Evolutionary conservation across 2,113 vertebrate species (phyloP).

Genomic region (Cnemophilus loriae): DNA sequence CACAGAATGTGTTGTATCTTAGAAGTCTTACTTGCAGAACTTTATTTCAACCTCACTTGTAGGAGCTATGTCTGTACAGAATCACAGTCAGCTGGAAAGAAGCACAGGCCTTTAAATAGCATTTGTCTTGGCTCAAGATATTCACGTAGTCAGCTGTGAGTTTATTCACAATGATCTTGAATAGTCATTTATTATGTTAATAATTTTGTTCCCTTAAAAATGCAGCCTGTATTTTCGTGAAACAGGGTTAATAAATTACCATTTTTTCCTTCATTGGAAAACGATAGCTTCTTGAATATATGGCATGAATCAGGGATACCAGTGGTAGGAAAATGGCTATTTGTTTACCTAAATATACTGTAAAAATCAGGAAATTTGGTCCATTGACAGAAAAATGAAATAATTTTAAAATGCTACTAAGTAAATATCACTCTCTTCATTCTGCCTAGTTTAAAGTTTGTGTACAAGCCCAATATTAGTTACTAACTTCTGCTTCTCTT

Average conservation of each 20-base stretch:
- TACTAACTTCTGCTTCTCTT: neutral
- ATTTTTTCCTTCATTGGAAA: neutral
- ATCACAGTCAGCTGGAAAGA: neutral
- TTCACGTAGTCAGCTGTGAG: neutral
- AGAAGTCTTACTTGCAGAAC: neutral
- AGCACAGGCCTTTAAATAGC: neutral
- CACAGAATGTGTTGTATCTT: neutral
- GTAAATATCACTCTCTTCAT: neutral
- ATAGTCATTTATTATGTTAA: neutral
- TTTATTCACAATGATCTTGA: neutral
- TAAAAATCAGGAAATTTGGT: neutral
- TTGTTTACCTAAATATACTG: neutral
- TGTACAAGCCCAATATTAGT: neutral
- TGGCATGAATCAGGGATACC: neutral
- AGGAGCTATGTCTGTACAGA: neutral
- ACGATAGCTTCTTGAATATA: neutral
- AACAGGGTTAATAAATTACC: neutral
- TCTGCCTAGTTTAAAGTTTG: neutral
- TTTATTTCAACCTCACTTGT: neutral
- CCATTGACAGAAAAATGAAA: neutral
- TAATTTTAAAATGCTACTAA: neutral
- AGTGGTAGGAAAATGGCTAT: neutral
- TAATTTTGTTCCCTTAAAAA: neutral
- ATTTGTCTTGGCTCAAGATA: neutral
- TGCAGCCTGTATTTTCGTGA: neutral